A percentile compares a stretch with the other conserved stretches of the same genome.
Evolutionary conservation across 1,140 invertebrate genomes (phyloP).

Genomic region (Reticulitermes speratus): DNA sequence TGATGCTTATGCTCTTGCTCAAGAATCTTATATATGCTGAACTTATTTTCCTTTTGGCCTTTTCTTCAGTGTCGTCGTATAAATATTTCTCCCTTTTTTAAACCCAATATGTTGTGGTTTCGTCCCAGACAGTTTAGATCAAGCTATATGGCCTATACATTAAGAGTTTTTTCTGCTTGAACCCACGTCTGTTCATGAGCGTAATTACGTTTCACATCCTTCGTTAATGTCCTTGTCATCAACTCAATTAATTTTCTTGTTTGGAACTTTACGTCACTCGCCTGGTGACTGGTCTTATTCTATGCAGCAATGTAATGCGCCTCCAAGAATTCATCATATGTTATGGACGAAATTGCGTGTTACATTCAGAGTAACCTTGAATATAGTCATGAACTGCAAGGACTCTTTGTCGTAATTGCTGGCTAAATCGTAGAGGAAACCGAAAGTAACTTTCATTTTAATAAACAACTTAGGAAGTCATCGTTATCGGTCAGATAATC

Average conservation of each 20-base stretch:
- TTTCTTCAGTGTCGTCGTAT: neutral
- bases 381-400: no score
- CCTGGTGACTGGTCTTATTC: neutral
- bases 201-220: constrained; percentile 3
- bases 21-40: neutral
- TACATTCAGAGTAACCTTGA: no score
- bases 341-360: no score
- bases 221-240: neutral
- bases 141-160: neutral
- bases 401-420: no score
- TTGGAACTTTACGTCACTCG: neutral
- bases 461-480: no score
- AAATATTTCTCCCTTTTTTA: neutral
- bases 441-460: no score
- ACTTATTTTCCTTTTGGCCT: constrained; percentile 10
- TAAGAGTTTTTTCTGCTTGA: neutral
- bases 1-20: neutral
- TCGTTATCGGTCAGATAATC: no score
- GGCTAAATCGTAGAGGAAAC: no score
- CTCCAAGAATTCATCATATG: no score
- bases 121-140: neutral
- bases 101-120: neutral
- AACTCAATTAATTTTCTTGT: neutral
- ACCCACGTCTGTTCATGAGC: neutral
- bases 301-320: no score